phyloP scores from a whole-genome alignment of 2,797 vertebrate species.

The Hoplostethus atlanticus region DNA sequence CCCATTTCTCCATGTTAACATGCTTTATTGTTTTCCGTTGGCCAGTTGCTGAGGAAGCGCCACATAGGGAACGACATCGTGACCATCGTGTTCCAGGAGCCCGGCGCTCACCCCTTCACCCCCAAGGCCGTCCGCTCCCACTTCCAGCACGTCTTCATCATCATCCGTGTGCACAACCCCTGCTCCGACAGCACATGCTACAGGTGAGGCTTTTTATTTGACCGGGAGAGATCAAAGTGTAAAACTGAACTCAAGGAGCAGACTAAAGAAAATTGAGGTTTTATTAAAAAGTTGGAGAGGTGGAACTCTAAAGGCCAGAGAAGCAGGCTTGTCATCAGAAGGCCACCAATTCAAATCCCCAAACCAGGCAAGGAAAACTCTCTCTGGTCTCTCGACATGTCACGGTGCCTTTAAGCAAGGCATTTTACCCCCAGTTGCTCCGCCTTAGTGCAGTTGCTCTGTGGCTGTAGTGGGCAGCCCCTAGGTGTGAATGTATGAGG shows the following conservation, averaged over 20 bases:
- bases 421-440: too few relatives aligned
- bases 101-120: slow-evolving; percentile 95
- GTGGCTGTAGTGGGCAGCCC: too few relatives aligned
- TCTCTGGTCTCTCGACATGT: not conserved
- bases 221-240: slow-evolving; percentile 1
- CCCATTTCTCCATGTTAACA: slow-evolving; percentile 1
- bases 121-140: slow-evolving; percentile 96
- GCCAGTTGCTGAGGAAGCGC: slow-evolving; percentile 92
- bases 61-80: slow-evolving; percentile 99
- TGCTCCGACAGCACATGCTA: slow-evolving; percentile 95
- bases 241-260: not conserved
- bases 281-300: not conserved
- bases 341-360: not conserved
- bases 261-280: not conserved
- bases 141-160: slow-evolving; percentile 97
- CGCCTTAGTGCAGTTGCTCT: too few relatives aligned
- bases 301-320: not conserved
- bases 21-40: slow-evolving; percentile 18
- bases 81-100: slow-evolving; percentile 98
- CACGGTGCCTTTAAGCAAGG: too few relatives aligned
- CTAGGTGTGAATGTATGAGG: not conserved
- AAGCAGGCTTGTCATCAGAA: not conserved
- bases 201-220: slow-evolving; percentile 83
- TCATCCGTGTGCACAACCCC: slow-evolving; percentile 92
- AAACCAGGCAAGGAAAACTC: not conserved